phyloP scores from a whole-genome alignment of 2,888 invertebrate genomes.

The Andrena haemorrhoa region DNA sequence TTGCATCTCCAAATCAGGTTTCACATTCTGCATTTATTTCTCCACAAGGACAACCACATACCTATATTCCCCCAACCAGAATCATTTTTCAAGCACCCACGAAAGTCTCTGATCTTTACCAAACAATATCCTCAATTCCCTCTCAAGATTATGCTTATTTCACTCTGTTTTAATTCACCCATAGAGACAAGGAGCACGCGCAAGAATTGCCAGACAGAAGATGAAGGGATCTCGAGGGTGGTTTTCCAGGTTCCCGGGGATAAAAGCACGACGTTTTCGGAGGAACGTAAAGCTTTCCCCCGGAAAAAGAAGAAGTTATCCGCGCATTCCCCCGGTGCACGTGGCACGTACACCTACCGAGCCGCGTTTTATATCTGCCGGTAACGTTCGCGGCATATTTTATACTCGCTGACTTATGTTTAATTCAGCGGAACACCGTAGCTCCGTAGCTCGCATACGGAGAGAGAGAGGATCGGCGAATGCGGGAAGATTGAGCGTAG shows the following conservation, averaged over 20 bases:
- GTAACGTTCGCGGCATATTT: slow-evolving; percentile 81
- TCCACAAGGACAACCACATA: no score
- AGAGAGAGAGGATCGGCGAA: slow-evolving; percentile 72
- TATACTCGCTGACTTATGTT: slow-evolving; percentile 81
- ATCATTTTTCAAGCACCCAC: no score
- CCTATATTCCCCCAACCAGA: no score
- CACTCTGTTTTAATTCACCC: no score
- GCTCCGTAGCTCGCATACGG: slow-evolving; percentile 78
- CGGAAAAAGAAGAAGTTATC: slow-evolving; percentile 19
- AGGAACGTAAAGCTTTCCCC: slow-evolving; percentile 26
- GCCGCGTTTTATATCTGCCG: slow-evolving; percentile 72
- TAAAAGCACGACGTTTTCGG: slow-evolving; percentile 27
- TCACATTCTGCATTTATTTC: no score
- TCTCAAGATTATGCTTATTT: no score
- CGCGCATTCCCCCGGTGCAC: slow-evolving; percentile 62
- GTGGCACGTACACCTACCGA: slow-evolving; percentile 69
- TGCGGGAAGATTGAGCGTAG: slow-evolving; percentile 78
- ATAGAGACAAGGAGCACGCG: no score
- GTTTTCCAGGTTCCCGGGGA: neutral
- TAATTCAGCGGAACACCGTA: slow-evolving; percentile 81
- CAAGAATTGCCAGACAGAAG: neutral
- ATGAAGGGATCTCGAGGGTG: neutral
- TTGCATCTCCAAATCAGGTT: no score
- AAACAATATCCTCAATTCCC: no score
- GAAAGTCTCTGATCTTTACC: no score